These are phyloP conservation scores for Eulemur macaco DNA, from an alignment of 2,113 vertebrate species.

Conservation along the genomic window DNA sequence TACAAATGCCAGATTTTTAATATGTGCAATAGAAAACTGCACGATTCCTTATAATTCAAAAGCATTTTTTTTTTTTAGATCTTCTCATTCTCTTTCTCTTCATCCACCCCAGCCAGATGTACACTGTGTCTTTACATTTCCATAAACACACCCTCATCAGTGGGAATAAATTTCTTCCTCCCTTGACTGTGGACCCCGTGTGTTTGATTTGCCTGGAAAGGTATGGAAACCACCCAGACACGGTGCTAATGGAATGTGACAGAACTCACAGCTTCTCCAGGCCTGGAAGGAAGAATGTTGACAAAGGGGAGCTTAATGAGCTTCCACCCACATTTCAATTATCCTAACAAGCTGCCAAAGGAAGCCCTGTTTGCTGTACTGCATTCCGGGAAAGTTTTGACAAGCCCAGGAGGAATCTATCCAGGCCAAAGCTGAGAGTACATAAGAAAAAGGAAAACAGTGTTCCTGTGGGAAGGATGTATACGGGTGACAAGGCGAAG, in stretches of 20 bases:
- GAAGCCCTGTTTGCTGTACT: slow-evolving; percentile 5
- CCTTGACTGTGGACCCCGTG: not conserved
- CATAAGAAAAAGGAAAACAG: not conserved
- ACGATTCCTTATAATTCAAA: not conserved
- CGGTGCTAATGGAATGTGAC: slow-evolving; percentile 74
- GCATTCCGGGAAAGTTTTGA: slow-evolving; percentile 65
- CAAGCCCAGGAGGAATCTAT: slow-evolving; percentile 33
- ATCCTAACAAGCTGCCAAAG: slow-evolving; percentile 56
- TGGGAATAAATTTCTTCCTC: not conserved
- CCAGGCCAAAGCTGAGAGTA: not conserved
- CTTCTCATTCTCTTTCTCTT: not conserved
- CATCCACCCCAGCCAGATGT: not conserved
- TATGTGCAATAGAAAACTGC: not conserved
- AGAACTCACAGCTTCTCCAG: slow-evolving; percentile 63
- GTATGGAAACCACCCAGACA: slow-evolving; percentile 63
- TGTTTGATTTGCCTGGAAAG: slow-evolving; percentile 63
- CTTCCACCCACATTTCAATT: slow-evolving; percentile 73
- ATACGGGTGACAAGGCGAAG: not conserved
- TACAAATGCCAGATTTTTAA: not conserved
- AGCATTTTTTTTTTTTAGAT: not conserved
- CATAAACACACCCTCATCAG: not conserved
- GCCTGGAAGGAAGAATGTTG: slow-evolving; percentile 71
- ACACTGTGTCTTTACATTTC: not conserved
- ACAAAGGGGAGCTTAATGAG: slow-evolving; percentile 65
- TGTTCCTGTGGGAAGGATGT: not conserved